These are phyloP conservation scores for Cosmopolites sordidus DNA, from an alignment of 2,888 invertebrate genomes.

Conservation along the genomic window DNA sequence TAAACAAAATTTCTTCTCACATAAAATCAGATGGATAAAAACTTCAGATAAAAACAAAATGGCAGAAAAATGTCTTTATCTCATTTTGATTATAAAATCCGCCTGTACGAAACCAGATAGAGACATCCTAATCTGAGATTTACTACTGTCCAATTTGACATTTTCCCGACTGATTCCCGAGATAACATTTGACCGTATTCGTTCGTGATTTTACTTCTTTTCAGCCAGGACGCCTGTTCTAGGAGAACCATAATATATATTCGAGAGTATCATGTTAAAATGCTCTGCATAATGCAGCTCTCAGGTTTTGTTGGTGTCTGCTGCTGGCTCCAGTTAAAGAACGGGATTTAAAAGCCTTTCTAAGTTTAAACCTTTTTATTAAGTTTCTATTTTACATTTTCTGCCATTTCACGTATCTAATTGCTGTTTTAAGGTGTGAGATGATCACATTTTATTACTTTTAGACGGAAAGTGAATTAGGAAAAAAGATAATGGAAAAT, in stretches of 20 bases:
- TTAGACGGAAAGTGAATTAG: neutral
- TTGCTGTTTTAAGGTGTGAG: neutral
- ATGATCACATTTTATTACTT: neutral
- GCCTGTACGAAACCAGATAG: too few species aligned
- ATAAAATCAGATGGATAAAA: too few species aligned
- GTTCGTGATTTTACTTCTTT: conserved; percentile 19
- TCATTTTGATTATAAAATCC: conserved; percentile 13
- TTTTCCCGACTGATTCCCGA: conserved; percentile 40
- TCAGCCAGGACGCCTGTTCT: conserved; percentile 4
- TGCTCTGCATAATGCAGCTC: conserved; percentile 21
- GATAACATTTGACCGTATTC: conserved; percentile 46
- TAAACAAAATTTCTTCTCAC: too few species aligned
- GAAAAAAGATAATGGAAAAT: too few species aligned
- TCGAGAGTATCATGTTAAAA: conserved; percentile 19
- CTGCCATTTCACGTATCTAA: conserved; percentile 1
- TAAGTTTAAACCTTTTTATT: conserved; percentile 3
- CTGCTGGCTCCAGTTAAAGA: neutral
- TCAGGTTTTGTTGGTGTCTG: conserved; percentile 17
- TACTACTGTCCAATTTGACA: conserved; percentile 34
- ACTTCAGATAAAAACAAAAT: too few species aligned
- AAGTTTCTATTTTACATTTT: conserved; percentile 13
- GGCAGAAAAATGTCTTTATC: conserved; percentile 1
- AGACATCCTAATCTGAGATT: conserved; percentile 43
- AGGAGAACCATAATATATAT: conserved; percentile 18
- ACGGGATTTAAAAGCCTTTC: conserved; percentile 8